Conservation (phyloP, 2,888 invertebrate species). For the Galerucella calmariensis region DNA sequence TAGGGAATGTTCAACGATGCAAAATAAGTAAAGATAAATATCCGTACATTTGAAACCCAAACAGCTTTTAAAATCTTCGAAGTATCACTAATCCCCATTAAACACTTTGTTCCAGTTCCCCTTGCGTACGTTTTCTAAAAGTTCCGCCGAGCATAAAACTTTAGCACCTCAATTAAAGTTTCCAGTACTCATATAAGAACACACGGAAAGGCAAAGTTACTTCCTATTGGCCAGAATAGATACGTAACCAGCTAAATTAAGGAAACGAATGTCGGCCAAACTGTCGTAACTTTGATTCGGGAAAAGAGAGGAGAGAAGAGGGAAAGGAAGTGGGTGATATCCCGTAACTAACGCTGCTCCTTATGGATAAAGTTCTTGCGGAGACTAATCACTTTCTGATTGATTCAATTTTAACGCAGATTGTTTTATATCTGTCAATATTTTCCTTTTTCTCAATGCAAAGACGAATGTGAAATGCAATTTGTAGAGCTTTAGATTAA, state of each 20-base stretch:
- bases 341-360: conserved; percentile 51
- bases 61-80: conserved; percentile 26
- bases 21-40: conserved; percentile 24
- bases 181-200: conserved; percentile 37
- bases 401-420: conserved; percentile 50
- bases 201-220: conserved; percentile 25
- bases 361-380: conserved; percentile 56
- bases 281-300: conserved; percentile 55
- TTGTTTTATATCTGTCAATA: conserved; percentile 28
- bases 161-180: conserved; percentile 40
- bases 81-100: conserved; percentile 31
- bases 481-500: not conserved
- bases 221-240: conserved; percentile 31
- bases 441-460: conserved; percentile 13
- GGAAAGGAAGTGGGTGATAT: conserved; percentile 40
- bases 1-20: not conserved
- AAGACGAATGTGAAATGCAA: not conserved
- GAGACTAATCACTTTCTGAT: conserved; percentile 58
- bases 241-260: conserved; percentile 47
- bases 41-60: not conserved
- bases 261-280: conserved; percentile 57
- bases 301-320: conserved; percentile 51
- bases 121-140: conserved; percentile 30
- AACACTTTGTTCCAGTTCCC: conserved; percentile 30
- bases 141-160: conserved; percentile 33